Conservation (phyloP, 2,113 vertebrate genomes). For the Illadopsis cleaveri region DNA sequence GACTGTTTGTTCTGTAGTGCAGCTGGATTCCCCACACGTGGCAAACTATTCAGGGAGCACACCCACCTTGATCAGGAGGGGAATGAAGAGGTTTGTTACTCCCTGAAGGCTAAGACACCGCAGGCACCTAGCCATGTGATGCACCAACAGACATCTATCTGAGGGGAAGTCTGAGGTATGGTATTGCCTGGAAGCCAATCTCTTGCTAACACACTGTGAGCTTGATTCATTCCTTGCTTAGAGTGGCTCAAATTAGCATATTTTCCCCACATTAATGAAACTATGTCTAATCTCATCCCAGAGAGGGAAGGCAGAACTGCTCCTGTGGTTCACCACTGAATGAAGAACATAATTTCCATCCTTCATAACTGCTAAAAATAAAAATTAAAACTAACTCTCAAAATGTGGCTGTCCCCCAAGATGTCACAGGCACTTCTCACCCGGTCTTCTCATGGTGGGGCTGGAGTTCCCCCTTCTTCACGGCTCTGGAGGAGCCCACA, state of each 20-base stretch:
- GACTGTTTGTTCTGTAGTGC: background rate
- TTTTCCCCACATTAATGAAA: background rate
- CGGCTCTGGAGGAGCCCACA: slow-evolving; percentile 38
- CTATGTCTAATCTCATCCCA: background rate
- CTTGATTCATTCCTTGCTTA: background rate
- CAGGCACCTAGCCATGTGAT: background rate
- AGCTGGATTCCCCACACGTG: background rate
- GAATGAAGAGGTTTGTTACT: background rate
- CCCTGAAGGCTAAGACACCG: background rate
- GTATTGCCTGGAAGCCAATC: background rate
- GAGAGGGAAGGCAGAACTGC: background rate
- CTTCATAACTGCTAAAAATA: background rate
- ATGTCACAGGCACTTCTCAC: slow-evolving; percentile 48
- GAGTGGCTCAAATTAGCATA: background rate
- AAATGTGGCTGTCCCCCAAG: background rate
- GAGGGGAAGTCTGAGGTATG: background rate
- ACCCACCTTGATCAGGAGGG: background rate
- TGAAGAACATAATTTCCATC: background rate
- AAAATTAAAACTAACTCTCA: background rate
- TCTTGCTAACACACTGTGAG: background rate
- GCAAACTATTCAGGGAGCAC: background rate
- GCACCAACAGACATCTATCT: background rate
- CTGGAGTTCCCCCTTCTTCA: slow-evolving; percentile 31
- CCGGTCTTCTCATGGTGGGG: slow-evolving; percentile 33
- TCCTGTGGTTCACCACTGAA: background rate